These are phyloP conservation scores for Eristalis intricaria DNA, from an alignment of 2,888 invertebrate genomes.

Conservation along the genomic window DNA sequence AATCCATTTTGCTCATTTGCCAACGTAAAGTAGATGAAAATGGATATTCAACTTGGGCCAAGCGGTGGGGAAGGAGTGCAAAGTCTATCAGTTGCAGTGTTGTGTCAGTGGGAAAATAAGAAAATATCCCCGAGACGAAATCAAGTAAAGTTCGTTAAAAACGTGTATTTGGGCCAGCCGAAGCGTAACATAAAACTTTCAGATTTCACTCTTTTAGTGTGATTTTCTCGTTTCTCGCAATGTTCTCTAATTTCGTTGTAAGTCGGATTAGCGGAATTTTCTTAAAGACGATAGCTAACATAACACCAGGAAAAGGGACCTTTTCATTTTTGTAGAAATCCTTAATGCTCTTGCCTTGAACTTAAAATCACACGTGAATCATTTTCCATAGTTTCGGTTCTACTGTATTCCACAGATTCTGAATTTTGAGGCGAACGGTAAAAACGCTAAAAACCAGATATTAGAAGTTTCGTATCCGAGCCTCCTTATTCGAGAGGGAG, in stretches of 20 bases:
- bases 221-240: not conserved
- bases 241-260: not conserved
- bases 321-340: too few species aligned
- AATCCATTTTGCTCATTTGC: constrained; percentile 70
- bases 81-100: constrained; percentile 20
- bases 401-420: too few species aligned
- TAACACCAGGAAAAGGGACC: too few species aligned
- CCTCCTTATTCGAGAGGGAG: too few species aligned
- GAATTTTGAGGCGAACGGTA: too few species aligned
- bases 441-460: too few species aligned
- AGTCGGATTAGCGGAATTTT: not conserved
- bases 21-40: constrained; percentile 65
- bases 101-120: constrained; percentile 32
- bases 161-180: constrained; percentile 69
- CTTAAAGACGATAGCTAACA: not conserved
- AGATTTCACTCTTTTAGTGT: constrained; percentile 64
- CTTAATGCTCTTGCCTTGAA: too few species aligned
- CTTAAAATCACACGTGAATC: too few species aligned
- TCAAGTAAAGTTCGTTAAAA: constrained; percentile 51
- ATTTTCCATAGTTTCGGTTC: too few species aligned
- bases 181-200: constrained; percentile 69
- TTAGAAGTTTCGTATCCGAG: too few species aligned
- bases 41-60: constrained; percentile 57
- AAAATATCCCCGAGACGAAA: constrained; percentile 32
- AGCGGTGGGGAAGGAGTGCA: constrained; percentile 7